These are phyloP conservation scores for Phlogophora meticulosa DNA, from an alignment of 2,888 invertebrate species.

Conservation along the genomic window DNA sequence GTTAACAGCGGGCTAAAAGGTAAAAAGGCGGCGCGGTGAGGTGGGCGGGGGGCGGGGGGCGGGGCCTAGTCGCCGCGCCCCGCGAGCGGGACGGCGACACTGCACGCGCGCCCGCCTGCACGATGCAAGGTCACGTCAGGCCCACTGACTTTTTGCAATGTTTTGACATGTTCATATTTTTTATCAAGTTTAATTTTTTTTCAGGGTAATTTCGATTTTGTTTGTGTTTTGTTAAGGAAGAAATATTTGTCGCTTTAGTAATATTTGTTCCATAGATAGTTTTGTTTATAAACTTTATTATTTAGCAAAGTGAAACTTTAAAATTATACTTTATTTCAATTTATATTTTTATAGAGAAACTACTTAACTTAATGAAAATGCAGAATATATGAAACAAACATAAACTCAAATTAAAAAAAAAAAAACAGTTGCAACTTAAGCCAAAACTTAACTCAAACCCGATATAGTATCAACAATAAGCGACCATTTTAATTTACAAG, in stretches of 20 bases:
- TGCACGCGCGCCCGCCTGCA: constrained; percentile 68
- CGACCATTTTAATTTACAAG: constrained; percentile 43
- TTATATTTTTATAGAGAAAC: background rate
- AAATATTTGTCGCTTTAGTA: background rate
- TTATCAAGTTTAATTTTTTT: constrained; percentile 32
- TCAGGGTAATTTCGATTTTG: constrained; percentile 4
- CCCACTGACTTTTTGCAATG: constrained; percentile 72
- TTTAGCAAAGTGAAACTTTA: background rate
- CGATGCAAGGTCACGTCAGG: constrained; percentile 83
- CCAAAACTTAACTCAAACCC: background rate
- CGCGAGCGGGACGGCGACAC: constrained; percentile 80
- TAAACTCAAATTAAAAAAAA: background rate
- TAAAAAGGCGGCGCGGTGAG: constrained; percentile 82
- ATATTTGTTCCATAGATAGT: background rate
- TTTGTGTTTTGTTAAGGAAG: background rate
- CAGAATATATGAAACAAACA: background rate
- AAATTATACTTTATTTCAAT: background rate
- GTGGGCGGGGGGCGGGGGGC: constrained; percentile 87
- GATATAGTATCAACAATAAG: constrained; percentile 23
- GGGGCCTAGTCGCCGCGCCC: constrained; percentile 80
- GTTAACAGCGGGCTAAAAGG: constrained; percentile 83
- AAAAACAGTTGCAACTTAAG: background rate
- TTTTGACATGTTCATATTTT: constrained; percentile 71
- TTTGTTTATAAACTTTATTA: background rate
- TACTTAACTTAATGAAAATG: background rate